These are phyloP conservation scores for Xylota sylvarum DNA, from an alignment of 2,888 invertebrate species.

Conservation along the genomic window DNA sequence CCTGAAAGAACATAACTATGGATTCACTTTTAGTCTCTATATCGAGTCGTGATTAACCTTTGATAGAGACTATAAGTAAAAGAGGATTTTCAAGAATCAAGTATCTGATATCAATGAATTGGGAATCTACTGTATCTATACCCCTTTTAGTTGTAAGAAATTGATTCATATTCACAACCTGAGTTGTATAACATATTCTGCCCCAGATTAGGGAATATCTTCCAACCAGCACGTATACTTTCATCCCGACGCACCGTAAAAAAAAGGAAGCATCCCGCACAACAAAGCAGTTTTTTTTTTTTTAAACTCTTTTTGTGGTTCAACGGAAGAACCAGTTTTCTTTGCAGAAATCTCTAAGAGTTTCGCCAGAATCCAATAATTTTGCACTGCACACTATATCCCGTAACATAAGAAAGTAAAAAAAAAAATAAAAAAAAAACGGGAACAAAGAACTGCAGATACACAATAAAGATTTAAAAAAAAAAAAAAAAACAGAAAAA, in stretches of 20 bases:
- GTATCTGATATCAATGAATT: no score
- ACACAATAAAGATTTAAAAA: neutral
- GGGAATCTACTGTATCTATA: no score
- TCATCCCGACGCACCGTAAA: neutral
- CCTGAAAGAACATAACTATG: no score
- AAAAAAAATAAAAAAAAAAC: slow-evolving; percentile 2
- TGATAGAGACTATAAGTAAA: no score
- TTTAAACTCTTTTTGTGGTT: neutral
- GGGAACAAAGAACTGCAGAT: slow-evolving; percentile 36
- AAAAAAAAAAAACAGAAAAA: no score
- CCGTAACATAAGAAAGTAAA: neutral
- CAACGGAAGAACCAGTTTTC: slow-evolving; percentile 48
- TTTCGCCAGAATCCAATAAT: slow-evolving; percentile 27
- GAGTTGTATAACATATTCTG: no score
- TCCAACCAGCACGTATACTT: neutral
- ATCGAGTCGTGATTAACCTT: no score
- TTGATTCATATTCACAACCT: no score
- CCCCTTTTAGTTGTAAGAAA: no score
- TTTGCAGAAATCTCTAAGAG: slow-evolving; percentile 34
- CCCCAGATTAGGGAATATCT: neutral
- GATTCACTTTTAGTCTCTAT: no score
- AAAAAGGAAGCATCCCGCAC: slow-evolving; percentile 22
- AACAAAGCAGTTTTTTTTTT: slow-evolving; percentile 2
- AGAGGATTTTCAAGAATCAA: no score
- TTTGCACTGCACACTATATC: slow-evolving; percentile 29